These are phyloP conservation scores for Thelaira solivaga DNA, from an alignment of 2,888 invertebrate genomes.

Conservation along the genomic window DNA sequence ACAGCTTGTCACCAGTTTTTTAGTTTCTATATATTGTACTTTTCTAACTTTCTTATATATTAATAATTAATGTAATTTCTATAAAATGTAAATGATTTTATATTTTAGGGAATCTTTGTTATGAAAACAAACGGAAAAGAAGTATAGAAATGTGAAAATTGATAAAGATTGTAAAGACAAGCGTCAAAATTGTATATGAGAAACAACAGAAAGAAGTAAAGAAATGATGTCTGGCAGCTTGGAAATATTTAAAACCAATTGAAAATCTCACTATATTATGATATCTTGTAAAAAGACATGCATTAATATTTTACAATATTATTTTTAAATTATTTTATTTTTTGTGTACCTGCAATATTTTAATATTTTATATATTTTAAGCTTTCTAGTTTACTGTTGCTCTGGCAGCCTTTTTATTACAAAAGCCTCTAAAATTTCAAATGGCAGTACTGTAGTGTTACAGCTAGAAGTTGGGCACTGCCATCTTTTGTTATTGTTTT, in stretches of 20 bases:
- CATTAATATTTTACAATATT: too few species aligned
- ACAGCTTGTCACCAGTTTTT: background rate
- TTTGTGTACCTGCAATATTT: background rate
- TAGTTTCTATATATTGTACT: background rate
- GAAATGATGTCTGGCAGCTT: background rate
- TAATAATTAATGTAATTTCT: background rate
- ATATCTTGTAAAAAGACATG: too few species aligned
- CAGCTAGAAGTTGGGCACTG: background rate
- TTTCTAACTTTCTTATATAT: background rate
- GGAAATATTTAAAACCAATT: too few species aligned
- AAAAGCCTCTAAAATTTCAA: too few species aligned
- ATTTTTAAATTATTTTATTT: too few species aligned
- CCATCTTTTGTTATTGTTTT: conserved; percentile 9
- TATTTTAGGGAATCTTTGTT: conserved; percentile 40
- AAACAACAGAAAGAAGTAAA: background rate
- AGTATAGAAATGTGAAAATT: conserved; percentile 1
- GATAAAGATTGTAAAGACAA: conserved; percentile 10
- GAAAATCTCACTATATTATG: too few species aligned
- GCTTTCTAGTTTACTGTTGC: too few species aligned
- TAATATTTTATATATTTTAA: too few species aligned
- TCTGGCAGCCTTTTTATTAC: too few species aligned
- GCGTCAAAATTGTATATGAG: conserved; percentile 12
- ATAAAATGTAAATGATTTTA: conserved; percentile 7
- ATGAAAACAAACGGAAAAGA: conserved; percentile 53
- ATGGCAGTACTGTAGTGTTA: background rate